Evolutionary conservation across 2,888 invertebrate genomes (phyloP).

Genomic region (Perdita meconis): DNA sequence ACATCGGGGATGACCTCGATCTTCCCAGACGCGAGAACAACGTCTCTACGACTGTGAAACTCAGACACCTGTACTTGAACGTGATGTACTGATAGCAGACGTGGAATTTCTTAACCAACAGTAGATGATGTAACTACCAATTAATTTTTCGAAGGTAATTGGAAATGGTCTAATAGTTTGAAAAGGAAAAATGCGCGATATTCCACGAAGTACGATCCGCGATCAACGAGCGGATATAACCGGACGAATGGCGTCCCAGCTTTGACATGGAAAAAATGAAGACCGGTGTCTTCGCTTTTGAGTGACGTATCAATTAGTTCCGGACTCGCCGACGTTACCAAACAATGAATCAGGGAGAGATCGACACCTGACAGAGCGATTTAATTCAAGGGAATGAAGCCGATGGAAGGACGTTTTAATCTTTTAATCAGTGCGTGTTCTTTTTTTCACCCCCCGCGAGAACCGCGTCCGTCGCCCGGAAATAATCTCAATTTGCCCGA

Average conservation of each 20-base stretch:
- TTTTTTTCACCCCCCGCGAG: constrained; percentile 8
- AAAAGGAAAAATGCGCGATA: background rate
- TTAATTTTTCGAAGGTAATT: no score
- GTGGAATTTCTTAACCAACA: background rate
- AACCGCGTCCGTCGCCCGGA: constrained; percentile 1
- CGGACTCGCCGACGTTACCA: constrained; percentile 1
- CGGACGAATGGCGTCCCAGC: background rate
- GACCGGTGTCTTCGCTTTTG: constrained; percentile 22
- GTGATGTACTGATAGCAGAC: background rate
- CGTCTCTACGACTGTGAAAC: background rate
- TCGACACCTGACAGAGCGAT: constrained; percentile 38
- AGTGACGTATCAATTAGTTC: constrained; percentile 54
- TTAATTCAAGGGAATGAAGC: constrained; percentile 31
- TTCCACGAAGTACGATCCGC: background rate
- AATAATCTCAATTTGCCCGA: constrained; percentile 48
- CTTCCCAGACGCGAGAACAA: background rate
- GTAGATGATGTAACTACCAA: no score
- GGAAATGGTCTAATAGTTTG: no score
- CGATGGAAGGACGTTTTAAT: constrained; percentile 57
- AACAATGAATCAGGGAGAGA: constrained; percentile 8
- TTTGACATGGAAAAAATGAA: constrained; percentile 1
- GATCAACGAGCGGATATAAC: background rate
- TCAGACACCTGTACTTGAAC: background rate
- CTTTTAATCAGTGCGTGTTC: constrained; percentile 27
- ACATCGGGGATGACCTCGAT: constrained; percentile 23